Percentiles rank a stretch among this genome's conserved stretches.
Evolutionary conservation across 2,113 vertebrate species (phyloP).

Genomic region (Helogale parvula): DNA sequence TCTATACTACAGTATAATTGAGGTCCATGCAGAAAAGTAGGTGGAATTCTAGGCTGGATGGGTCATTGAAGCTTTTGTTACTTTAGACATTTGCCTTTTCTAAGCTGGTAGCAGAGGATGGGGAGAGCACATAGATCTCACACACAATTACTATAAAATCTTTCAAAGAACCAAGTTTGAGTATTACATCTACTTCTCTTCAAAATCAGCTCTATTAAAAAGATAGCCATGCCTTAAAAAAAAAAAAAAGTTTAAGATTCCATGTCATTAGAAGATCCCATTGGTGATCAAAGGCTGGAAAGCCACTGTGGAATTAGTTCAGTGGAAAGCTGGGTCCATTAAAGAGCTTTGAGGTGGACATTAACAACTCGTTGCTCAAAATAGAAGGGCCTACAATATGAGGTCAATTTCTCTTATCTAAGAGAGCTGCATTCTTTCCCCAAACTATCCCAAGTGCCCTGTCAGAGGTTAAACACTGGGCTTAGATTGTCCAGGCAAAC

Average conservation of each 20-base stretch:
- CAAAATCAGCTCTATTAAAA: background rate
- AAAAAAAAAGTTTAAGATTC: background rate
- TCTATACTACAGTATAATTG: too few species aligned
- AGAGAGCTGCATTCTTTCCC: background rate
- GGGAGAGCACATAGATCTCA: background rate
- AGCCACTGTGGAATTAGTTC: background rate
- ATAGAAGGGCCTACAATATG: background rate
- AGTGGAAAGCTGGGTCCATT: background rate
- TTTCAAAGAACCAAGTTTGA: background rate
- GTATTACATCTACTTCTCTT: background rate
- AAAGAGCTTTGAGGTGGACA: background rate
- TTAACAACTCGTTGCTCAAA: background rate
- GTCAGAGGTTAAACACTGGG: background rate
- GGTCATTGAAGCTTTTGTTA: background rate
- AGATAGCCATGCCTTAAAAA: background rate
- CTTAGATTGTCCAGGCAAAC: background rate
- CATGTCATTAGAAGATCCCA: constrained; percentile 17
- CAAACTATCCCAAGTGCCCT: background rate
- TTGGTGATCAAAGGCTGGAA: background rate
- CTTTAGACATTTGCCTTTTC: constrained; percentile 4
- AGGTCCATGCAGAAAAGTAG: too few species aligned
- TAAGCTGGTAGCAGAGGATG: background rate
- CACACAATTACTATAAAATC: background rate
- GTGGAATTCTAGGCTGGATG: too few species aligned
- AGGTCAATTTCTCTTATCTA: background rate